Base-by-base conservation (phyloP, 2,113 vertebrate genomes). In the Takifugu flavidus region DNA sequence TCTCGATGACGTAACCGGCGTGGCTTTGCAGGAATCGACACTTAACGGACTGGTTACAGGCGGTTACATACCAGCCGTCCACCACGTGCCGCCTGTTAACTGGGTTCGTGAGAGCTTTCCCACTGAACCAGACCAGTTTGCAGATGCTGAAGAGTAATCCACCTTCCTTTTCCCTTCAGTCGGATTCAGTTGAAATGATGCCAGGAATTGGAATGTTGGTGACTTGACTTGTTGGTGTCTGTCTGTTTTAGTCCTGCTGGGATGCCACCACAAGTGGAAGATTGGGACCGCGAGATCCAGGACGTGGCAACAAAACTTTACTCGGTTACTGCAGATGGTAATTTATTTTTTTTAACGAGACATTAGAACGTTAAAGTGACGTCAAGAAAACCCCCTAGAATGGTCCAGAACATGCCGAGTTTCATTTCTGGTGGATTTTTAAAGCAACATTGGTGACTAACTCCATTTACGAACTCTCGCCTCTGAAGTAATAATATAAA, bases 61-160 rank as follows among this genome's bases (percentile, higher is more conserved):
- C 26, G 13, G 14, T 56, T 91, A 89, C 82, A 67, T 1, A 7
- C 89, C 89, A 14, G 69, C 78, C 0, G 0, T 12, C 2, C 76
- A 79, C 65, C 91, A 92, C 75, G 59, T 39, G 1, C n/a, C 0
- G 14, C 89, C 85, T 0, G 0, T 91, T 1, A 46, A 1, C 2
- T 88, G 88, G 86, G 27, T 25, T 47, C 10, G 15, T 42, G 25
- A 1, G 57, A 4, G 5, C 14, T 2, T 13, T 14, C 12, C 13
- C 13, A 14, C 44, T 10, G 86, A 79, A 46, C 49, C 26, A 4
- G 88, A 62, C 25, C 90, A 92, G 80, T 92, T 90, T 3, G 65
- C 67, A 5, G 89, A 92, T 0, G 85, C 80, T 26, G 80, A 88
- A 5, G 77, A 83, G 59, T 89, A 66, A 82, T 47, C 46, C 6